Conservation (phyloP, 2,797 vertebrate genomes). For the Myiotriccus ornatus region DNA sequence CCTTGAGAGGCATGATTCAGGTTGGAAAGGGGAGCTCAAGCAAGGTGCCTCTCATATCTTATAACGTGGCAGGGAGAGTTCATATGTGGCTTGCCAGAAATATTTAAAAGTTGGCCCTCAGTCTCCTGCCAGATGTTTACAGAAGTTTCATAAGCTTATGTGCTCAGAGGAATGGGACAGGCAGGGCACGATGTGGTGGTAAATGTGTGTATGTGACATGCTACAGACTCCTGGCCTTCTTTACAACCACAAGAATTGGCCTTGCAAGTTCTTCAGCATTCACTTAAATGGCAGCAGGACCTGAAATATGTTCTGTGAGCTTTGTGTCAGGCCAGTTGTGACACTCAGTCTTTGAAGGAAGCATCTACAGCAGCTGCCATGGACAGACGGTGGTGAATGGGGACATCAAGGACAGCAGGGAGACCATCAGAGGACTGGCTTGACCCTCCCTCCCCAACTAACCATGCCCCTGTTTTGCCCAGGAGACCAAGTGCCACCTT, state of each 20-base stretch:
- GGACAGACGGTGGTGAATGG: background rate
- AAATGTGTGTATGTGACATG: background rate
- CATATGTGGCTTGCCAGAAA: background rate
- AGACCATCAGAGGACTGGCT: background rate
- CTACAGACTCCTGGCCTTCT: background rate
- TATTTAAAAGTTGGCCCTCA: background rate
- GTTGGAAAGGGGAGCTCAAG: background rate
- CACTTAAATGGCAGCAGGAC: background rate
- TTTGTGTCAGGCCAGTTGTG: fast-evolving
- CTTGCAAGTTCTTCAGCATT: background rate
- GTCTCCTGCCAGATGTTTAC: background rate
- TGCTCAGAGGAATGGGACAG: background rate
- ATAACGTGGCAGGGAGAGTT: background rate
- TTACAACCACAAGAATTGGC: background rate
- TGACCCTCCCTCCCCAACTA: background rate
- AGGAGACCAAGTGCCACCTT: conserved; percentile 73
- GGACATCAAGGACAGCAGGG: background rate
- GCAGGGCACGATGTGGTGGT: background rate
- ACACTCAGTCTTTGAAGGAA: background rate
- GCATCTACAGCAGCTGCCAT: background rate
- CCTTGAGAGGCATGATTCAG: background rate
- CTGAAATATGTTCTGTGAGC: background rate
- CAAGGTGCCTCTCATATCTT: background rate
- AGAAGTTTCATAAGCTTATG: background rate
- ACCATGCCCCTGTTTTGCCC: background rate